These are phyloP conservation scores for Adineta ricciae DNA, from an alignment of 2,888 invertebrate species.

Conservation along the genomic window DNA sequence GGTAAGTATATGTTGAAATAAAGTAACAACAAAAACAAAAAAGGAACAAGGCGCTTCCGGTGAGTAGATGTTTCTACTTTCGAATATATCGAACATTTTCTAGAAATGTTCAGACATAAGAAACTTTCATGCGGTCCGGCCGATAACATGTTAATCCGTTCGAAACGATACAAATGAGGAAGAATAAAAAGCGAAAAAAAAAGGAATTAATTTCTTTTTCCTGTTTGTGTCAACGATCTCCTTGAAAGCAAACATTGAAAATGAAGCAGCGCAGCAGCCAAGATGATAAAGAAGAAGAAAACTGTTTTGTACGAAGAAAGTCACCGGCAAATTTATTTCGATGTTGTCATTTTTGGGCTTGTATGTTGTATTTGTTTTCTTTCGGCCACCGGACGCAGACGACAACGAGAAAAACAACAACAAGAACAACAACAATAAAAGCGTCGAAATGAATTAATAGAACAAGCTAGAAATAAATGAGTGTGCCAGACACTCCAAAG, in stretches of 20 bases:
- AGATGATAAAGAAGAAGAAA: neutral
- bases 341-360: neutral
- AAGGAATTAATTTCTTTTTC: neutral
- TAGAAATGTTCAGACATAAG: neutral
- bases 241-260: neutral
- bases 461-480: neutral
- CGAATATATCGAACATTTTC: neutral
- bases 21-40: neutral
- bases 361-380: neutral
- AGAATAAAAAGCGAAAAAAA: neutral
- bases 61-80: neutral
- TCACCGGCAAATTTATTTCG: neutral
- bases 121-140: neutral
- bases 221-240: neutral
- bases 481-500: neutral
- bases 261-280: neutral
- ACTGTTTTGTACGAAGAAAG: neutral
- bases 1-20: neutral
- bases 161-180: neutral
- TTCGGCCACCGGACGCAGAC: neutral
- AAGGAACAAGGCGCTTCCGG: neutral
- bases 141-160: neutral
- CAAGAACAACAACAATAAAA: neutral
- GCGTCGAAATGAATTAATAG: neutral
- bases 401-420: neutral